Percentiles rank a stretch among this genome's conserved stretches.
phyloP scores from a whole-genome alignment of 2,888 invertebrate genomes.

The Cyclophora punctaria region DNA sequence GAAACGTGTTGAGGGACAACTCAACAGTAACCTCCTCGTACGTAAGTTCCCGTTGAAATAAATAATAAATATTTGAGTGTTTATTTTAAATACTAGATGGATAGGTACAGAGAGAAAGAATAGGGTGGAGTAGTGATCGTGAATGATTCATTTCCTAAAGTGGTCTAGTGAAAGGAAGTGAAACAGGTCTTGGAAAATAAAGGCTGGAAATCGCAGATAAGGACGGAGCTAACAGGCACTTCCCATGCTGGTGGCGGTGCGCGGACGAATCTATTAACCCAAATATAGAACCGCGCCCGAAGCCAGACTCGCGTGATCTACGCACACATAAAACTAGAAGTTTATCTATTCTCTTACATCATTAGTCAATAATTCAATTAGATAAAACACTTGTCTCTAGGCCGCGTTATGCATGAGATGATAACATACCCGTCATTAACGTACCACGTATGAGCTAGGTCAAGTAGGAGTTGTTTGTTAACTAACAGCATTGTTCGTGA shows the following conservation, averaged over 20 bases:
- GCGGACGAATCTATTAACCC: constrained; percentile 75
- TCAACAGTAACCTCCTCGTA: too few relatives aligned
- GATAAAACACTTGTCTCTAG: constrained; percentile 3
- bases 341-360: constrained; percentile 7
- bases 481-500: too few relatives aligned
- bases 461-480: neutral
- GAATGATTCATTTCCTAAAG: constrained; percentile 7
- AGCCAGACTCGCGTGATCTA: constrained; percentile 43
- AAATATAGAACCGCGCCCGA: constrained; percentile 71
- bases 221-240: constrained; percentile 66
- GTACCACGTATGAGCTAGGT: constrained; percentile 2
- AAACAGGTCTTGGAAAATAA: constrained; percentile 9
- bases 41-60: too few relatives aligned
- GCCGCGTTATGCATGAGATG: neutral
- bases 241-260: constrained; percentile 58
- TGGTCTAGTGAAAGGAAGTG: constrained; percentile 4
- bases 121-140: neutral
- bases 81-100: neutral
- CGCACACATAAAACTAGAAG: constrained; percentile 21
- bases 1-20: too few relatives aligned
- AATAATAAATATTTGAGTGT: too few relatives aligned
- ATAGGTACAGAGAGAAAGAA: neutral
- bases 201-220: constrained; percentile 38
- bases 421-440: neutral
- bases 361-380: neutral